phyloP scores from a whole-genome alignment of 2,888 invertebrate species.

The Cerastoderma edule region DNA sequence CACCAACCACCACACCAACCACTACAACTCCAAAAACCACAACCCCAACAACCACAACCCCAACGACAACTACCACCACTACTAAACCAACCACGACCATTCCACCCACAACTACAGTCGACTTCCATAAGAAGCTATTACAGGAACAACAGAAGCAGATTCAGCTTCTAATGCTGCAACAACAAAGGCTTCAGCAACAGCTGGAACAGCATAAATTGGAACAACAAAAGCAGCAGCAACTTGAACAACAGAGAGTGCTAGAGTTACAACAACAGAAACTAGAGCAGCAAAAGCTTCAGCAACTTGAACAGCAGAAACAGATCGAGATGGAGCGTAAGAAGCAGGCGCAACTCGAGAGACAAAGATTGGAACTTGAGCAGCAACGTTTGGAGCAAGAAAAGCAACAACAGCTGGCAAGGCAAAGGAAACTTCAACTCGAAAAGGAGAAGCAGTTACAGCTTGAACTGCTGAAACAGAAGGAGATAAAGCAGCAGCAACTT shows the following conservation, averaged over 20 bases:
- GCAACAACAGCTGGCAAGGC: no score
- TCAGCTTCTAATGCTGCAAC: background rate
- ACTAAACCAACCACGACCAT: no score
- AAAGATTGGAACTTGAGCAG: no score
- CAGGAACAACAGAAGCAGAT: background rate
- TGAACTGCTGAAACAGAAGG: no score
- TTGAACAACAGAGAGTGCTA: background rate
- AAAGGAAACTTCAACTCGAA: background rate
- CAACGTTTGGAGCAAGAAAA: no score
- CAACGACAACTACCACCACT: no score
- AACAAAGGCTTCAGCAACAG: background rate
- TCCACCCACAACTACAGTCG: no score
- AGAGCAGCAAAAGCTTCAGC: background rate
- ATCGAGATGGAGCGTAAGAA: background rate
- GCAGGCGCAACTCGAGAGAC: background rate
- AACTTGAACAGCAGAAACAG: background rate
- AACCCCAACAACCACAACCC: background rate
- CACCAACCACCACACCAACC: background rate
- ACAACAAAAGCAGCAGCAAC: background rate
- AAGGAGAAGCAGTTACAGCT: background rate
- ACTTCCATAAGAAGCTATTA: no score
- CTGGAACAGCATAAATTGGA: background rate
- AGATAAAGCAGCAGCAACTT: background rate
- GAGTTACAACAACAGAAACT: slow-evolving; percentile 1
- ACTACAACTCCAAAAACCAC: background rate